Evolutionary conservation across 2,113 vertebrate genomes (phyloP), one percentile per base, ranked within the genome.

Genomic region (Upupa epops): DNA sequence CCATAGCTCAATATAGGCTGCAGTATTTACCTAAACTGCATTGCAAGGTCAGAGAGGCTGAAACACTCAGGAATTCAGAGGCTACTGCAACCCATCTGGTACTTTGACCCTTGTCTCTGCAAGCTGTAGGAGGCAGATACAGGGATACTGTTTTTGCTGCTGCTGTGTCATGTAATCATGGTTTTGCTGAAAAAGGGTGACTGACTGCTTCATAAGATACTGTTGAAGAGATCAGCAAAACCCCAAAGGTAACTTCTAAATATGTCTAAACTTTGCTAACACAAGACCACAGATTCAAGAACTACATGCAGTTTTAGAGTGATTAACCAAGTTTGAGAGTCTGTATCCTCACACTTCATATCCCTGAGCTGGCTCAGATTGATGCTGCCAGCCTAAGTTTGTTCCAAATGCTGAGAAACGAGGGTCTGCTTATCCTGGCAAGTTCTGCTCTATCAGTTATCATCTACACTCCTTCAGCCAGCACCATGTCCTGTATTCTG

Each of bases 151-250:
- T 13, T 48, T 32, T 48, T 54, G 66, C 22, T 52, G 66, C 22
- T 1, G 1, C 48, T 36, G 24, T 51, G 69, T 28, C 64, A 37
- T 17, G 12, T 10, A 9, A 2, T 17, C 4, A 6, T 3, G 6
- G 55, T 59, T 81, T 48, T 40, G 31, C 31, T n/a, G 61, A 69
- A 71, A n/a, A 17, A 9, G 1, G 16, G 46, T 51, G 26, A 54
- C 49, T 14, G 25, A 19, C 17, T 28, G 37, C 80, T 60, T 56
- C 11, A 3, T 40, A 60, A 61, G 19, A 49, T 24, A 20, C 21
- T 17, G 10, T 0, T n/a, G n/a, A 34, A 69, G 40, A 81, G 37
- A 66, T 12, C 40, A 32, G 22, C 17, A 34, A 76, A 31, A 81
- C 11, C 31, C 55, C 36, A 34, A 29, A 61, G 13, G 11, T 21